Percentiles rank a stretch among this genome's conserved stretches.
Conservation (phyloP, 2,888 invertebrate species). For the Nemoura dubitans region DNA sequence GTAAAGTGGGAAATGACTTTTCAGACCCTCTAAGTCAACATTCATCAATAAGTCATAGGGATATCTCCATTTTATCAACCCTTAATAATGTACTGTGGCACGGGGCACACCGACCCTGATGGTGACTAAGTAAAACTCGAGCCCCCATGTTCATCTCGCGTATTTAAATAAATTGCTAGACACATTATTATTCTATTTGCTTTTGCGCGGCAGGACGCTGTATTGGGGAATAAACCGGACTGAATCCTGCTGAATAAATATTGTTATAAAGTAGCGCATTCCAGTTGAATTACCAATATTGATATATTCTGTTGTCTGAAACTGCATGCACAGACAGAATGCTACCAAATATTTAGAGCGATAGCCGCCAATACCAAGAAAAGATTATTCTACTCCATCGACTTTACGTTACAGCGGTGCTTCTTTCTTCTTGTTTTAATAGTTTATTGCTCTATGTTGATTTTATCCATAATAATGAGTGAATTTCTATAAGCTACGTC, state of each 20-base stretch:
- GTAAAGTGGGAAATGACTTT: slow-evolving; percentile 42
- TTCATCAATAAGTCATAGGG: slow-evolving; percentile 39
- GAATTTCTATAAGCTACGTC: neutral
- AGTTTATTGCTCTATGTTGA: neutral
- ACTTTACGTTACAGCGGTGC: no score
- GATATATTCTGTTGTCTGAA: neutral
- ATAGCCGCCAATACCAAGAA: no score
- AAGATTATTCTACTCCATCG: no score
- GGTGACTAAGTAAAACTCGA: neutral
- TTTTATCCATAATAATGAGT: neutral
- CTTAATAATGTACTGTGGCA: neutral
- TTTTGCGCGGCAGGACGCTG: neutral
- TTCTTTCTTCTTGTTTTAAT: no score
- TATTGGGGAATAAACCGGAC: neutral
- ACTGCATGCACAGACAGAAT: no score
- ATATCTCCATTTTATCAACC: slow-evolving; percentile 40
- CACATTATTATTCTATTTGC: slow-evolving; percentile 12
- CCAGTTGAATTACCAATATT: neutral
- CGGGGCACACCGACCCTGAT: neutral
- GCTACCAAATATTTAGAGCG: no score
- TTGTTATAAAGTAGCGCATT: neutral
- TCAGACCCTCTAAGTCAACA: slow-evolving; percentile 40
- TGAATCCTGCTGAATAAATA: neutral
- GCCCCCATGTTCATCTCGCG: neutral
- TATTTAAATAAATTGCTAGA: neutral